A percentile compares a stretch with the other conserved stretches of the same genome.
These are phyloP conservation scores for Empidonax traillii DNA, from an alignment of 2,113 vertebrate species.

Conservation along the genomic window DNA sequence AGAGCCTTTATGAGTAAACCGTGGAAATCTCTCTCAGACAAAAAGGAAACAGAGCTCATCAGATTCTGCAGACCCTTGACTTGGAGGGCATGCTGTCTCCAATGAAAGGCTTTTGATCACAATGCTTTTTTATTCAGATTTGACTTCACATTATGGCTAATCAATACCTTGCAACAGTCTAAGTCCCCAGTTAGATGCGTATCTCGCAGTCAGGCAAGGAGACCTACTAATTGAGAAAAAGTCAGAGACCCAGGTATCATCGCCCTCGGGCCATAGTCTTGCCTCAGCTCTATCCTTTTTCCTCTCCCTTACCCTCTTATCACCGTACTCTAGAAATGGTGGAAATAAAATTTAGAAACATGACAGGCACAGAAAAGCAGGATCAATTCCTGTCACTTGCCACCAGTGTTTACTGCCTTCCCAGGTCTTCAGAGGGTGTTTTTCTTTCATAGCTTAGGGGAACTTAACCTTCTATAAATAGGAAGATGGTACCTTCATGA, in stretches of 20 bases:
- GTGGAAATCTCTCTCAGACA: constrained; percentile 76
- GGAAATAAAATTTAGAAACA: constrained; percentile 82
- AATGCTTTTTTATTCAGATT: constrained; percentile 88
- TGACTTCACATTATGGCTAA: constrained; percentile 94
- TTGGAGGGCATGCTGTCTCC: constrained; percentile 81
- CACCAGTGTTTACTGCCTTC: constrained; percentile 83
- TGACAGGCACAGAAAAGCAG: constrained; percentile 78
- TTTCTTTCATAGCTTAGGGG: constrained; percentile 79
- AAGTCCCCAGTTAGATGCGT: constrained; percentile 83
- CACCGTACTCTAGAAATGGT: constrained; percentile 71
- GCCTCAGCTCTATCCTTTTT: constrained; percentile 70
- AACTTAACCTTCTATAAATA: constrained; percentile 83
- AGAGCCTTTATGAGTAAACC: constrained; percentile 79
- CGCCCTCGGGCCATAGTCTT: constrained; percentile 86
- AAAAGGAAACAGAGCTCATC: constrained; percentile 79
- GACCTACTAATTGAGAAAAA: constrained; percentile 95
- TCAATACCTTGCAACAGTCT: constrained; percentile 87
- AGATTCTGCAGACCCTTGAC: constrained; percentile 78
- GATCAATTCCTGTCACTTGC: constrained; percentile 86
- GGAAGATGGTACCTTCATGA: constrained; percentile 74
- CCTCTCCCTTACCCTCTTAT: constrained; percentile 60
- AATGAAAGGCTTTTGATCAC: constrained; percentile 90
- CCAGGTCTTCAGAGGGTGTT: constrained; percentile 76
- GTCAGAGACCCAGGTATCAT: constrained; percentile 85
- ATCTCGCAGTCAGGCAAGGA: constrained; percentile 84